Evolutionary conservation across 2,888 invertebrate genomes (phyloP), one percentile per base, ranked within the genome.

Genomic region (Drepana falcataria): DNA sequence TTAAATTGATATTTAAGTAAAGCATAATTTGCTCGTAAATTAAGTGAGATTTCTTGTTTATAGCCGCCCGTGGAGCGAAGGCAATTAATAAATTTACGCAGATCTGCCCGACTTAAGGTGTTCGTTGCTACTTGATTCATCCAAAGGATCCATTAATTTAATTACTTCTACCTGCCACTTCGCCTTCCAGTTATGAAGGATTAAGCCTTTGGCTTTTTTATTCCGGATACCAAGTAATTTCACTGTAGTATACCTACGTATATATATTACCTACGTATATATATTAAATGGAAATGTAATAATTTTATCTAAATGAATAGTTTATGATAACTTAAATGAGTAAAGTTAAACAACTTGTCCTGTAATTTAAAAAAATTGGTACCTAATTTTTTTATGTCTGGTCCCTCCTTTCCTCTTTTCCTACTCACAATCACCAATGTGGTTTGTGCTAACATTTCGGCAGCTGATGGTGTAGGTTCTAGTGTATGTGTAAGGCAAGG

Each of bases 1-100:
- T 89, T 90, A 91, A 91, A 91, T 91, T 91, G 90, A 90, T 90
- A 91, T 91, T 90, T 89, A 90, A 90, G 88, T 87, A 86, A 87
- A 88, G 89, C 85, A 90, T 89, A 90, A 91, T 90, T 90, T 79
- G 83, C 85, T 88, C 88, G 88, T 91, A 89, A 88, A 88, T 90
- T 91, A 90, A 88, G 87, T 79, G 82, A 86, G 87, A 89, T 87
- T 78, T 83, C 81, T 90, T 91, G 89, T 91, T 90, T 89, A 90
- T 88, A 85, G 84, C 81, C 72, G 69, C 74, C 78, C 72, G 73
- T 69, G 74, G 84, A 79, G 84, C 77, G 81, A 83, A 85, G 80
- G 84, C 88, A 89, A 90, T 91, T 91, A 90, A 91, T 91, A 89
- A 90, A 91, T 91, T 91, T 90, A 83, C 83, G 70, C 68, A 81